Conservation (phyloP, 2,888 invertebrate species). For the Octonoba sinensis region DNA sequence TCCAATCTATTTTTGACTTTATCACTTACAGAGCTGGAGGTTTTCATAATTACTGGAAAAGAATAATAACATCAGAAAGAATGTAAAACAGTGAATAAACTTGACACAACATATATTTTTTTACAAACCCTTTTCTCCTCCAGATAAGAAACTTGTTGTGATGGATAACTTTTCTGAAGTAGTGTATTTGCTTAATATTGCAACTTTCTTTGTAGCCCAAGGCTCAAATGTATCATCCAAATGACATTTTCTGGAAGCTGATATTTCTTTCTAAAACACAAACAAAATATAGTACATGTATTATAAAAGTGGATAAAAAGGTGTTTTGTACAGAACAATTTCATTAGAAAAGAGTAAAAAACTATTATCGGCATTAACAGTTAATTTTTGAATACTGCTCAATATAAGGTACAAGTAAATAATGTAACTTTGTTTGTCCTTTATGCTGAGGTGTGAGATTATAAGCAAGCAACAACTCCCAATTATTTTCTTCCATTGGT, state of each 20-base stretch:
- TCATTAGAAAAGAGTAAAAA: no score
- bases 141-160: constrained; percentile 87
- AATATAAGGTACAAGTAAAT: no score
- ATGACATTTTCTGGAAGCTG: constrained; percentile 49
- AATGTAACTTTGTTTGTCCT: no score
- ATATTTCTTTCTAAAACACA: constrained; percentile 46
- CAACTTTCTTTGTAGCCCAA: constrained; percentile 82
- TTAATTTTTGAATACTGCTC: no score
- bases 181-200: constrained; percentile 90
- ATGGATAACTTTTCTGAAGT: constrained; percentile 94
- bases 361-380: no score
- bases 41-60: constrained; percentile 81
- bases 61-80: constrained; percentile 3
- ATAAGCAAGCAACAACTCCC: no score
- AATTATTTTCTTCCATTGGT: no score
- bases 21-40: constrained; percentile 78
- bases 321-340: no score
- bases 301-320: background rate
- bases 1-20: constrained; percentile 78
- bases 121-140: constrained; percentile 81
- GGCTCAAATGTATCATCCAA: constrained; percentile 77
- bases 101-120: background rate
- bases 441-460: no score
- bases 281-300: background rate
- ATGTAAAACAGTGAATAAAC: background rate